These are phyloP conservation scores for Apostichopus leukothele DNA, from an alignment of 53 echinoderm and acorn worm species.

Conservation along the genomic window DNA sequence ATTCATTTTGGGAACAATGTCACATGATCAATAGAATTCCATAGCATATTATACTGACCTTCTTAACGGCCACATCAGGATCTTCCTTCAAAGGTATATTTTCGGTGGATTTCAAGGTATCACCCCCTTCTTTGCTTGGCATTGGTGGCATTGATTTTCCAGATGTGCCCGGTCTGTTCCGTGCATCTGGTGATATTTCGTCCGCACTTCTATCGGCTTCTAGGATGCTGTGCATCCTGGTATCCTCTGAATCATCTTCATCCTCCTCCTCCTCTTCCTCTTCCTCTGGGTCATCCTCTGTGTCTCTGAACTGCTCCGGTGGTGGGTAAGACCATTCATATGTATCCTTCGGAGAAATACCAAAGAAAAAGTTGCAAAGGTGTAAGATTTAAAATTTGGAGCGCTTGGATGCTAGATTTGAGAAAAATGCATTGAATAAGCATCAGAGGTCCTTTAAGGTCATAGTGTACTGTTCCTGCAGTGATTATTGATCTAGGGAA, in stretches of 20 bases:
- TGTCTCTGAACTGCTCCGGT: conserved; percentile 37
- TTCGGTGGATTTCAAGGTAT: conserved; percentile 16
- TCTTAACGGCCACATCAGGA: background rate
- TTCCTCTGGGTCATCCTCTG: conserved; percentile 38
- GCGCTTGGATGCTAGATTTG: no score
- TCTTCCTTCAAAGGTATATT: background rate
- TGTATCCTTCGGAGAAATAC: conserved; percentile 46
- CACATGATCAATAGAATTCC: background rate
- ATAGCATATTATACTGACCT: conserved; percentile 5
- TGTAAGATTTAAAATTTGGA: no score
- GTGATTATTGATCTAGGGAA: no score
- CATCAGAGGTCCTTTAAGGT: no score
- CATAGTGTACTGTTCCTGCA: no score
- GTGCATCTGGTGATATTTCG: background rate
- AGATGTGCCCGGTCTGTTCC: background rate
- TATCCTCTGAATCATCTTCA: conserved; percentile 21
- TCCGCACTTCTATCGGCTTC: background rate
- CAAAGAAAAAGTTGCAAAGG: background rate
- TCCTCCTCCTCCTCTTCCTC: conserved; percentile 33
- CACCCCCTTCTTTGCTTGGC: background rate
- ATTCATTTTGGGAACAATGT: no score
- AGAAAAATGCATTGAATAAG: background rate
- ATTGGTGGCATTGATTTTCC: background rate
- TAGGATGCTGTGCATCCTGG: conserved; percentile 26
- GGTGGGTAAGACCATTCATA: conserved; percentile 60